Conservation (phyloP, 1,140 invertebrate species). For the Ephestia elutella region DNA sequence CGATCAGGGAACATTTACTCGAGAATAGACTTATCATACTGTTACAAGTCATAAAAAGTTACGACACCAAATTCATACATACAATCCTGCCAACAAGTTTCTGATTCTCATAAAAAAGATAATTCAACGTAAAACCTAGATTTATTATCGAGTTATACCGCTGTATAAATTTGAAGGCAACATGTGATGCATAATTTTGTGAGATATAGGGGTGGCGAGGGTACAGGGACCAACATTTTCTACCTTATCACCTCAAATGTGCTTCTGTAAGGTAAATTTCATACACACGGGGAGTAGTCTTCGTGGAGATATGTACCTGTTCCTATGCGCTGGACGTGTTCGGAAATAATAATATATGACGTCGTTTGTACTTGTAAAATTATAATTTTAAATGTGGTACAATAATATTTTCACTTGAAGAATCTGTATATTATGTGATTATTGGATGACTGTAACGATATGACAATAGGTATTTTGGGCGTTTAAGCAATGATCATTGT, state of each 20-base stretch:
- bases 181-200: slow-evolving; percentile 14
- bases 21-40: not conserved
- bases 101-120: slow-evolving; percentile 4
- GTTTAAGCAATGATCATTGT: no score
- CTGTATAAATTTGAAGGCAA: slow-evolving; percentile 10
- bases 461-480: no score
- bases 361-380: no score
- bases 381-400: slow-evolving; percentile 13
- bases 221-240: slow-evolving; percentile 6
- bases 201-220: slow-evolving; percentile 1
- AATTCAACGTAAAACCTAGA: slow-evolving; percentile 6
- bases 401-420: no score
- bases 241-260: slow-evolving; percentile 10
- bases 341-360: slow-evolving; percentile 14
- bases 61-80: not conserved
- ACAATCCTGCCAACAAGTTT: not conserved
- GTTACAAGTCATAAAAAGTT: not conserved
- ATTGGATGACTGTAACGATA: no score
- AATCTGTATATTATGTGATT: no score
- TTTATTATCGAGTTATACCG: slow-evolving; percentile 12
- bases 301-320: not conserved
- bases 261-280: slow-evolving; percentile 7
- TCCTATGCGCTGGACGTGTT: slow-evolving; percentile 1
- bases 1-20: not conserved
- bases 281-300: not conserved